Percentiles rank a stretch among this genome's conserved stretches.
Evolutionary conservation across 2,888 invertebrate genomes (phyloP).

Genomic region (Meghimatium bilineatum): DNA sequence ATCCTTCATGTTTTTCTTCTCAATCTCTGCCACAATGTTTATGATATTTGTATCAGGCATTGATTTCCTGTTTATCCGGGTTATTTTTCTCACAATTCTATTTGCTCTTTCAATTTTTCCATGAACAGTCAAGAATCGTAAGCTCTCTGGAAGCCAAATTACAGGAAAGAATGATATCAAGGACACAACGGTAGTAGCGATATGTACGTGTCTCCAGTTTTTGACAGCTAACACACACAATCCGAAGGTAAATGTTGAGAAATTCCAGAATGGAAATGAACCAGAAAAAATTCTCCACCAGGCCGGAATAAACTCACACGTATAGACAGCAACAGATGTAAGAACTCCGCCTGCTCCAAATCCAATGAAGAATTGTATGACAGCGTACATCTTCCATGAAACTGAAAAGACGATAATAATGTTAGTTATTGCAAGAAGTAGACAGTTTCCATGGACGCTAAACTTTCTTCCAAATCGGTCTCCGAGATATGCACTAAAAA

Average conservation of each 20-base stretch:
- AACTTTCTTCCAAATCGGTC: conserved; percentile 61
- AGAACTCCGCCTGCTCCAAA: conserved; percentile 43
- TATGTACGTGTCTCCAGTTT: conserved; percentile 51
- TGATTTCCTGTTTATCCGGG: conserved; percentile 50
- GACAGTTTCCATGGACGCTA: conserved; percentile 51
- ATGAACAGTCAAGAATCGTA: conserved; percentile 56
- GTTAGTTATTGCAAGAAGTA: conserved; percentile 52
- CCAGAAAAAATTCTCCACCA: conserved; percentile 48
- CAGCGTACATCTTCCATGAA: conserved; percentile 63
- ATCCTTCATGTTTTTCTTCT: not conserved
- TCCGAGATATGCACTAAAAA: conserved; percentile 61
- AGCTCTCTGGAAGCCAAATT: conserved; percentile 54
- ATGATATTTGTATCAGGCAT: conserved; percentile 44
- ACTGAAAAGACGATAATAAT: conserved; percentile 56
- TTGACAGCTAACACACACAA: conserved; percentile 40
- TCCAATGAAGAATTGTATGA: conserved; percentile 56
- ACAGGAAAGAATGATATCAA: conserved; percentile 31
- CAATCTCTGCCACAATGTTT: not conserved
- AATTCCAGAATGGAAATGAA: conserved; percentile 49
- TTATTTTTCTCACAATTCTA: conserved; percentile 48
- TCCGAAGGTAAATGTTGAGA: conserved; percentile 40
- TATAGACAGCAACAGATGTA: conserved; percentile 36
- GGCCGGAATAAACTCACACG: conserved; percentile 49
- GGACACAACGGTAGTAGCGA: conserved; percentile 40
- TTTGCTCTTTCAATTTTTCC: conserved; percentile 51